These are phyloP conservation scores for Mechanitis messenoides DNA, from an alignment of 2,888 invertebrate species.

Conservation along the genomic window DNA sequence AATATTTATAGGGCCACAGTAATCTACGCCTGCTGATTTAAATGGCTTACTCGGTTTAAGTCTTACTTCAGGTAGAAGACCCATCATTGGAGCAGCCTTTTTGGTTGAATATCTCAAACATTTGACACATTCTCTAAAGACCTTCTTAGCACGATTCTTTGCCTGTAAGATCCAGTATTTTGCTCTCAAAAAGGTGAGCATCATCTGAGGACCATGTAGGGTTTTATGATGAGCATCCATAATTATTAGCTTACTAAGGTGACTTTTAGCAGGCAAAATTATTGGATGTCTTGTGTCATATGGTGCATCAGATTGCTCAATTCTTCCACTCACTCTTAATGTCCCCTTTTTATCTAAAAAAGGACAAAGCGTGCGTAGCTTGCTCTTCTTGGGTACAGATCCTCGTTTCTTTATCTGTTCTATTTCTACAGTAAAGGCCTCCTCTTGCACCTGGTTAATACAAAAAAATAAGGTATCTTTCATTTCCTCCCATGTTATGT, in stretches of 20 bases:
- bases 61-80: slow-evolving; percentile 20
- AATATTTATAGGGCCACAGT: slow-evolving; percentile 23
- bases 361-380: slow-evolving; percentile 16
- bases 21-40: slow-evolving; percentile 18
- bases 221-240: slow-evolving; percentile 24
- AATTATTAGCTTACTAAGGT: slow-evolving; percentile 25
- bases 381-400: too few species aligned
- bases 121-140: slow-evolving; percentile 20
- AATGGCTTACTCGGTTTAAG: slow-evolving; percentile 18
- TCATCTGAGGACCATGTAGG: slow-evolving; percentile 33
- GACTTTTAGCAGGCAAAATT: slow-evolving; percentile 23
- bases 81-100: slow-evolving; percentile 26
- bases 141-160: slow-evolving; percentile 15
- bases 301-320: slow-evolving; percentile 20
- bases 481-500: too few species aligned
- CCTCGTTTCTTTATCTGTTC: too few species aligned
- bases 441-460: too few species aligned
- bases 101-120: not conserved
- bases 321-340: slow-evolving; percentile 32
- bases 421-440: too few species aligned
- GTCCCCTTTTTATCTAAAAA: slow-evolving; percentile 27
- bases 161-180: slow-evolving; percentile 31
- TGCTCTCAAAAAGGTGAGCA: slow-evolving; percentile 27
- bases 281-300: slow-evolving; percentile 32
- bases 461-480: too few species aligned